Conservation (phyloP, 2,888 invertebrate species). For the Cephus pulcher region DNA sequence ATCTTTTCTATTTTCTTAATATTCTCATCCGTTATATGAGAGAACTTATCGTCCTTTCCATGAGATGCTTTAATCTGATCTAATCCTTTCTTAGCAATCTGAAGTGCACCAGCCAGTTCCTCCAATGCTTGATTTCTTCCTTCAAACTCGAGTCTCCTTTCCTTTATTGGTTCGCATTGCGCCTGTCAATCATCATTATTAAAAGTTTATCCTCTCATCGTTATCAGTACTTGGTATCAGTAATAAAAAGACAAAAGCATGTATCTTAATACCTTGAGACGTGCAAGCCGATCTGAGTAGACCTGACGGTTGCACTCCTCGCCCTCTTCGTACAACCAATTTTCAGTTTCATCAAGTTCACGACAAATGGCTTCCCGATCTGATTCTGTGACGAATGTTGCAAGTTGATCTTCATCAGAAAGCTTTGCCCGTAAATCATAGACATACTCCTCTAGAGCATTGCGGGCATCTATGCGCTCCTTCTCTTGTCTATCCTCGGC, state of each 20-base stretch:
- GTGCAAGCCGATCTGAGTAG: conserved; percentile 64
- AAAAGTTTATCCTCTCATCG: background rate
- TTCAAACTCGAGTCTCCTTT: conserved; percentile 84
- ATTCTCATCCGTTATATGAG: conserved; percentile 86
- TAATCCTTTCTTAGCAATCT: conserved; percentile 83
- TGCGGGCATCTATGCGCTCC: conserved; percentile 94
- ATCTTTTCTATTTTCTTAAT: conserved; percentile 82
- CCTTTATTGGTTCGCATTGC: conserved; percentile 90
- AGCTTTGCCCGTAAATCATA: conserved; percentile 95
- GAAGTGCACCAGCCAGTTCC: conserved; percentile 81
- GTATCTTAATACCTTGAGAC: conserved; percentile 46
- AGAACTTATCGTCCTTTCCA: conserved; percentile 77
- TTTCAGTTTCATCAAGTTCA: conserved; percentile 87
- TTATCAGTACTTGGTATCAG: background rate
- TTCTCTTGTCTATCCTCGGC: conserved; percentile 92
- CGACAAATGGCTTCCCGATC: conserved; percentile 75
- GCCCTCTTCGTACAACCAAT: conserved; percentile 98
- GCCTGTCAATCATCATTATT: conserved; percentile 63
- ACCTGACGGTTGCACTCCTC: conserved; percentile 89
- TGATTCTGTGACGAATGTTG: conserved; percentile 79
- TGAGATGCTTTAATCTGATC: conserved; percentile 72
- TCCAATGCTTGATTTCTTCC: conserved; percentile 84
- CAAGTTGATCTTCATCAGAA: conserved; percentile 79
- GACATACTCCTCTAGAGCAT: conserved; percentile 97
- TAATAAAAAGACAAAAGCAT: background rate